A percentile compares a stretch with the other conserved stretches of the same genome.
Evolutionary conservation across 2,888 invertebrate genomes (phyloP).

Genomic region (Drosophila percnosoma): DNA sequence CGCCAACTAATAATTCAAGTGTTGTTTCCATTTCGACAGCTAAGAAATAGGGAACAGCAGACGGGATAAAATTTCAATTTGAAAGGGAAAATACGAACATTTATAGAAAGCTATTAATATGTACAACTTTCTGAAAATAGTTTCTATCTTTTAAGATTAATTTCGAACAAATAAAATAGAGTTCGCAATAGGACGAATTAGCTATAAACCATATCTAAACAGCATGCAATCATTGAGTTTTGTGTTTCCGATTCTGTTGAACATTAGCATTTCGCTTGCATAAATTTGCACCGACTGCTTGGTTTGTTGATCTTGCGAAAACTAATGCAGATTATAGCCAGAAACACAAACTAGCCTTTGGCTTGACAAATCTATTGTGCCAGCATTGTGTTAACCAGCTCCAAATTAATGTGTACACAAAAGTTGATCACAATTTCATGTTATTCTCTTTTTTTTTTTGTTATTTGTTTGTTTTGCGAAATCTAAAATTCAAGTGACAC

Average conservation of each 20-base stretch:
- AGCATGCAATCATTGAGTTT: conserved; percentile 17
- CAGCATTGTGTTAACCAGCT: conserved; percentile 31
- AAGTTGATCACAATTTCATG: conserved; percentile 23
- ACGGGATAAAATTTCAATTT: neutral
- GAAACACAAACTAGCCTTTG: conserved; percentile 3
- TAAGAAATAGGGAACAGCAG: neutral
- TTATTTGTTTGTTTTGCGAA: conserved; percentile 5
- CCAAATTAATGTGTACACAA: conserved; percentile 45
- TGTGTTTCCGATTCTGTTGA: conserved; percentile 19
- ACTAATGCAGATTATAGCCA: conserved; percentile 29
- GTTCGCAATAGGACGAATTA: conserved; percentile 13
- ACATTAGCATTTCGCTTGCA: conserved; percentile 16
- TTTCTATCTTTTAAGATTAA: conserved; percentile 14
- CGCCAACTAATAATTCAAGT: conserved; percentile 17
- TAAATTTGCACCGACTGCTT: conserved; percentile 20
- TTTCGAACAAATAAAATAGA: conserved; percentile 18
- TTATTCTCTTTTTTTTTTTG: neutral
- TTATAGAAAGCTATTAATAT: neutral
- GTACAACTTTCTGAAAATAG: neutral
- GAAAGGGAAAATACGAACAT: neutral
- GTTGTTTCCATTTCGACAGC: conserved; percentile 2
- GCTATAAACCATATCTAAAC: conserved; percentile 18
- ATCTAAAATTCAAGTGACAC: conserved; percentile 32
- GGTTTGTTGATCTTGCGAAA: conserved; percentile 40
- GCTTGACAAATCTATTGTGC: conserved; percentile 48